Percentiles rank a stretch among this genome's conserved stretches.
Conservation (phyloP, 2,797 vertebrate genomes). For the Enteromius argenteus region DNA sequence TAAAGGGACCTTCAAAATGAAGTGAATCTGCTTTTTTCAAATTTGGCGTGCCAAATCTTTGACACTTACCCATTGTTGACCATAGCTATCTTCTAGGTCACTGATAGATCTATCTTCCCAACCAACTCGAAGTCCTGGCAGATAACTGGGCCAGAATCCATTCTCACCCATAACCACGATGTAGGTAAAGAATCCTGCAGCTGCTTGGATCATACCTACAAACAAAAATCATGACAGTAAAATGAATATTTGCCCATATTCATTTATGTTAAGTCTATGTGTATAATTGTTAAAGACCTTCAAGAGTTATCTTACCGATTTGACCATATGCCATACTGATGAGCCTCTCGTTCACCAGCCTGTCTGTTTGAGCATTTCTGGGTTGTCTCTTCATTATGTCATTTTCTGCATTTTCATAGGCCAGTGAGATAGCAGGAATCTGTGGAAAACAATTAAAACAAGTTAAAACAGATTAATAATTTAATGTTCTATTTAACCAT, state of each 20-base stretch:
- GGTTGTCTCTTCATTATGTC: conserved; percentile 99
- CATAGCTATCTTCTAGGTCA: conserved; percentile 84
- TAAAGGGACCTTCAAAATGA: no score
- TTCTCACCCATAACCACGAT: conserved; percentile 85
- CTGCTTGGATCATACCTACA: conserved; percentile 83
- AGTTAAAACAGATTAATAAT: not conserved
- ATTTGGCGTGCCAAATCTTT: conserved; percentile 32
- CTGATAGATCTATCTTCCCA: conserved; percentile 83
- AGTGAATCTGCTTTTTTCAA: not conserved
- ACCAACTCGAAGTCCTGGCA: conserved; percentile 80
- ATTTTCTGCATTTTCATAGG: conserved; percentile 95
- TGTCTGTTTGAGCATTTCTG: conserved; percentile 93
- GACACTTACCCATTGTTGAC: conserved; percentile 88
- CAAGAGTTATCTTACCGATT: conserved; percentile 83
- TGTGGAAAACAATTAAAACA: conserved; percentile 53
- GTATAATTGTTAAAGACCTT: not conserved
- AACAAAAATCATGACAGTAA: not conserved
- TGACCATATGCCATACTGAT: conserved; percentile 98
- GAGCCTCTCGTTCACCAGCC: conserved; percentile 94
- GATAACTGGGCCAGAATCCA: conserved; percentile 77
- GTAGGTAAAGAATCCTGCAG: conserved; percentile 84
- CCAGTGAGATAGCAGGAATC: conserved; percentile 97
- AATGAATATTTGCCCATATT: not conserved
- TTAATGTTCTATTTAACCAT: not conserved
- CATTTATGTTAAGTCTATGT: not conserved